Base-by-base conservation (phyloP, 2,113 vertebrate genomes). In the Bubalus kerabau region DNA sequence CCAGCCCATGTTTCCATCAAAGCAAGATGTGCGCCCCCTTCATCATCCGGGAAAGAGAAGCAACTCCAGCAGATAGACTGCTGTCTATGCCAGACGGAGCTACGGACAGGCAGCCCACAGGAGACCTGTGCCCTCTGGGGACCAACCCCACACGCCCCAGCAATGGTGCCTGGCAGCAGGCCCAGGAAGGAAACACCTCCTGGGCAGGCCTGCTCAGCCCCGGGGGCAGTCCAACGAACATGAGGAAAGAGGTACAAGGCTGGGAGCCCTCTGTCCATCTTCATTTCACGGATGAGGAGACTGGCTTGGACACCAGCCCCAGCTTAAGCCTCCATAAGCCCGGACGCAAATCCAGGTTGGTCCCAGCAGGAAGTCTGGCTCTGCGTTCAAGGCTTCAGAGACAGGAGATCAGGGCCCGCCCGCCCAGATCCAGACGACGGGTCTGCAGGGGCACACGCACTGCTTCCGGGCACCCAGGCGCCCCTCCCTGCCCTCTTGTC, bases 1-100 rank as follows among this genome's bases (percentile, higher is more conserved):
- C 60, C 93, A 96, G 74, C 52, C 92, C 97, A 26, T 9, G 85
- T 57, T 98, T 95, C 40, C 91, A 87, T 81, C 86, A 59, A 93
- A 95, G 32, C 89, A n/a, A 95, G 10, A 80, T 23, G 28, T 19
- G 24, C 16, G 17, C 24, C 24, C 6, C 84, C 62, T 30, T 10
- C 1, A 60, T 74, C 19, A 15, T 40, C 30, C 0, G 50, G 43
- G 16, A 60, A 14, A 67, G 78, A 9, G 87, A 95, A 96, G 89
- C 54, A 14, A 26, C 78, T 74, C 88, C 90, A 15, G 76, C 56
- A 97, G 87, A 96, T 1, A 1, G 16, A 12, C 32, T 71, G 36
- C 94, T 95, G 57, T 96, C 90, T 57, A 62, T n/a, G 2, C 57
- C 21, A 86, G 64, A 50, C 23, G 56, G 30, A 95, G 57, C 76